Evolutionary conservation across 1,140 invertebrate species (phyloP).

Genomic region (Nephotettix cincticeps): DNA sequence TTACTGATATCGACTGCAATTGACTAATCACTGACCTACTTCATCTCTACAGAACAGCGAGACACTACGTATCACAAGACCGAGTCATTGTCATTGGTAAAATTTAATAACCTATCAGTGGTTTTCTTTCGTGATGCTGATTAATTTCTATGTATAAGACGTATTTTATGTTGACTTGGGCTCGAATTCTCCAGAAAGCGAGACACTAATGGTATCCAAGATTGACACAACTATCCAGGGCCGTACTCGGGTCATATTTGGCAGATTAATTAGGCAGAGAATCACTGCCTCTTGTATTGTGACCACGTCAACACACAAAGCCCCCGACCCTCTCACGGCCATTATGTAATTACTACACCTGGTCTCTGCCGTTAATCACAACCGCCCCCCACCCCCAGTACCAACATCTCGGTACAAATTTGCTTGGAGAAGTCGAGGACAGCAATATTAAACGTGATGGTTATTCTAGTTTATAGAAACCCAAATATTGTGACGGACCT

Average conservation of each 20-base stretch:
- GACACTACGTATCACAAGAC: not conserved
- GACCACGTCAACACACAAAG: not conserved
- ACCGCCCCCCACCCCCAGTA: not conserved
- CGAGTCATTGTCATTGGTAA: not conserved
- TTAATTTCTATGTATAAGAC: no score
- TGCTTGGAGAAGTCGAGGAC: no score
- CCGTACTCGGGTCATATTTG: not conserved
- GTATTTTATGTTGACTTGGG: no score
- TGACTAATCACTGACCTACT: no score
- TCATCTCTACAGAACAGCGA: not conserved
- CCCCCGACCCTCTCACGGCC: not conserved
- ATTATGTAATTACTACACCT: constrained; percentile 10
- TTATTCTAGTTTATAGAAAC: no score
- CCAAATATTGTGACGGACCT: no score
- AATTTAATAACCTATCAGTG: not conserved
- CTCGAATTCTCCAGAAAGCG: not conserved
- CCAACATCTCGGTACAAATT: not conserved
- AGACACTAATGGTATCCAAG: not conserved
- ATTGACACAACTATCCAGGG: not conserved
- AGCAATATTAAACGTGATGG: no score
- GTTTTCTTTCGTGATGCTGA: no score
- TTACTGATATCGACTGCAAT: no score
- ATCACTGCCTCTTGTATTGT: not conserved
- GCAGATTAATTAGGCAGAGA: not conserved
- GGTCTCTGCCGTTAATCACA: not conserved